These are phyloP conservation scores for Ptyas mucosa DNA, from an alignment of 2,113 vertebrate species.

Conservation along the genomic window DNA sequence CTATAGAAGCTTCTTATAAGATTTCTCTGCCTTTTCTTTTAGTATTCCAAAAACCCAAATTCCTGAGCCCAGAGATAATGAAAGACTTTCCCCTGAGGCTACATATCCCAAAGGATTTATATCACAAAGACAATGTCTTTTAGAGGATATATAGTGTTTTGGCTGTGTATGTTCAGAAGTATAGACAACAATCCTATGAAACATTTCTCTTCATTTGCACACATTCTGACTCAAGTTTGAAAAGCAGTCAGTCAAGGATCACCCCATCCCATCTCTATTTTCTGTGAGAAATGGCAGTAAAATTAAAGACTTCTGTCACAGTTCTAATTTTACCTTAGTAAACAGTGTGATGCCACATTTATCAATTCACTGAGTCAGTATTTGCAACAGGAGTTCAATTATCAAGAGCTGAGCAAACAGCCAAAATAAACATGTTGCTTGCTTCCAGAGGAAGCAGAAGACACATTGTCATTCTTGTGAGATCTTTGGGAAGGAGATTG, in stretches of 20 bases:
- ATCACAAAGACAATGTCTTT: neutral
- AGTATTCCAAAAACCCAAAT: neutral
- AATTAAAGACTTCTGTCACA: neutral
- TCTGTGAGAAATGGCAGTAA: fast-evolving
- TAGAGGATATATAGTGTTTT: neutral
- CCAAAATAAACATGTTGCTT: neutral
- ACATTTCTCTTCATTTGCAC: neutral
- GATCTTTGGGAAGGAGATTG: neutral
- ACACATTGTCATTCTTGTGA: neutral
- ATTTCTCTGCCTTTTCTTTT: neutral
- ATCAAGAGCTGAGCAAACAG: neutral
- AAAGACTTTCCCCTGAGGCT: neutral
- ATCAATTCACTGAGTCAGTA: neutral
- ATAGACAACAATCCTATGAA: constrained; percentile 1
- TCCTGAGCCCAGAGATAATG: neutral
- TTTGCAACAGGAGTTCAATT: constrained; percentile 7
- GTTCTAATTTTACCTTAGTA: constrained; percentile 11
- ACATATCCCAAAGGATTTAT: neutral
- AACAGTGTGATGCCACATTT: constrained; percentile 16
- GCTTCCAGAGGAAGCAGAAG: constrained; percentile 12
- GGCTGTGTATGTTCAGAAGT: neutral
- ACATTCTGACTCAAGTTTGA: neutral
- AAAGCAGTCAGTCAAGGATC: fast-evolving
- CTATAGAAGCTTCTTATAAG: neutral
- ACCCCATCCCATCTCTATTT: neutral